A percentile compares a stretch with the other conserved stretches of the same genome.
These are phyloP conservation scores for Clarias platycephalus DNA, from an alignment of 2,797 vertebrate species.

Conservation along the genomic window DNA sequence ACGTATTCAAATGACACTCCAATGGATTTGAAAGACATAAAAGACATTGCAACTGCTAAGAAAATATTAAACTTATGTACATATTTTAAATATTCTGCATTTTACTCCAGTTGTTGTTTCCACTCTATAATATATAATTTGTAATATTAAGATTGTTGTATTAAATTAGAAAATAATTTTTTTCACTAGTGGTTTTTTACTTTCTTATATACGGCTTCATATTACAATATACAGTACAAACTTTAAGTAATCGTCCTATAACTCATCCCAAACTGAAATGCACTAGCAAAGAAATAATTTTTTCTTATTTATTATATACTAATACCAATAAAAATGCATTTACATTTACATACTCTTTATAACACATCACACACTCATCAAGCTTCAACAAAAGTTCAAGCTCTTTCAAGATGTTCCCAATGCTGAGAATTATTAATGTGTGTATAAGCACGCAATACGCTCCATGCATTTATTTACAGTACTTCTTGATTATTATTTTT, in stretches of 20 bases:
- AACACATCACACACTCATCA: constrained; percentile 18
- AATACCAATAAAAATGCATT: background rate
- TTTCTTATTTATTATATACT: too few relatives aligned
- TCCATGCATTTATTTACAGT: background rate
- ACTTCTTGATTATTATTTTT: too few relatives aligned
- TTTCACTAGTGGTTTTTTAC: background rate
- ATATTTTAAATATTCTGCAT: background rate
- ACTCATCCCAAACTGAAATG: background rate
- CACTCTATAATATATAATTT: too few relatives aligned
- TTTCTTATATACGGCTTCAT: background rate
- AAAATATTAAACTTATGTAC: background rate
- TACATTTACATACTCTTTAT: background rate
- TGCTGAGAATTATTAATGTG: background rate
- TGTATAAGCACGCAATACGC: background rate
- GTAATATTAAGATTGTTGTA: background rate
- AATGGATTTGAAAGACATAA: background rate
- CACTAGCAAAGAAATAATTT: background rate
- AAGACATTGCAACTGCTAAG: background rate
- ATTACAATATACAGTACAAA: background rate
- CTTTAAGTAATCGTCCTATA: background rate
- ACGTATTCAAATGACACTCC: background rate
- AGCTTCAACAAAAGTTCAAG: constrained; percentile 7
- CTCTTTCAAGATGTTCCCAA: background rate
- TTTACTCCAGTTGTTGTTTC: background rate
- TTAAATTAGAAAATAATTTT: background rate